Percentiles rank a stretch among this genome's conserved stretches.
Evolutionary conservation across 2,888 invertebrate genomes (phyloP).

Genomic region (Thelaira solivaga): DNA sequence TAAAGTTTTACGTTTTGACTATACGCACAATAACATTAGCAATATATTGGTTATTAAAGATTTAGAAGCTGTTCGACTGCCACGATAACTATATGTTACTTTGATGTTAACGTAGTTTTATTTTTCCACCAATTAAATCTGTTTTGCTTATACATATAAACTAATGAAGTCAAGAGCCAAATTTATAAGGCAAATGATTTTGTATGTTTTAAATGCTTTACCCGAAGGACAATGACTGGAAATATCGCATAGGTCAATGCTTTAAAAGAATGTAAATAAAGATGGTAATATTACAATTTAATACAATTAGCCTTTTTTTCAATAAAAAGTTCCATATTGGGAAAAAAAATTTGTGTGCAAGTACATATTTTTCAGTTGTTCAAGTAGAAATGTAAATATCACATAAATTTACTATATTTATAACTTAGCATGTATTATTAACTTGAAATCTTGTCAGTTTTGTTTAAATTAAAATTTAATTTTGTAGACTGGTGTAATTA

Average conservation of each 20-base stretch:
- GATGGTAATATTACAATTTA: not conserved
- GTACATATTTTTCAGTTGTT: no score
- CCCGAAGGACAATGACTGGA: not conserved
- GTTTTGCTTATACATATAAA: constrained; percentile 29
- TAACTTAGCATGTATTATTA: no score
- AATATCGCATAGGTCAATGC: constrained; percentile 26
- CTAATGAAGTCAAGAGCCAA: constrained; percentile 4
- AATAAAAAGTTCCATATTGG: no score
- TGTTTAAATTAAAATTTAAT: no score
- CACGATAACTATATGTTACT: constrained; percentile 70
- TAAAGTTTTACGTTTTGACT: constrained; percentile 90
- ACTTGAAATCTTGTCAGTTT: no score
- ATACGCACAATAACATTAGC: constrained; percentile 88
- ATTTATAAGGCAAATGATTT: constrained; percentile 16
- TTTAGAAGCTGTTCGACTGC: constrained; percentile 87
- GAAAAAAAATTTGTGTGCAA: no score
- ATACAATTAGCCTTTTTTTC: not conserved
- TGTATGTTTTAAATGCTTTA: constrained; percentile 13
- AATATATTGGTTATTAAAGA: constrained; percentile 89
- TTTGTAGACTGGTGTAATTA: no score
- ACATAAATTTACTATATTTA: no score
- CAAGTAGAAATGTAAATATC: no score
- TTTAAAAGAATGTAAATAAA: constrained; percentile 52
- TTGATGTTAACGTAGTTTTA: constrained; percentile 24
- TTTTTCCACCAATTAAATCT: no score